phyloP scores from a whole-genome alignment of 2,797 vertebrate genomes.

The Falco peregrinus region DNA sequence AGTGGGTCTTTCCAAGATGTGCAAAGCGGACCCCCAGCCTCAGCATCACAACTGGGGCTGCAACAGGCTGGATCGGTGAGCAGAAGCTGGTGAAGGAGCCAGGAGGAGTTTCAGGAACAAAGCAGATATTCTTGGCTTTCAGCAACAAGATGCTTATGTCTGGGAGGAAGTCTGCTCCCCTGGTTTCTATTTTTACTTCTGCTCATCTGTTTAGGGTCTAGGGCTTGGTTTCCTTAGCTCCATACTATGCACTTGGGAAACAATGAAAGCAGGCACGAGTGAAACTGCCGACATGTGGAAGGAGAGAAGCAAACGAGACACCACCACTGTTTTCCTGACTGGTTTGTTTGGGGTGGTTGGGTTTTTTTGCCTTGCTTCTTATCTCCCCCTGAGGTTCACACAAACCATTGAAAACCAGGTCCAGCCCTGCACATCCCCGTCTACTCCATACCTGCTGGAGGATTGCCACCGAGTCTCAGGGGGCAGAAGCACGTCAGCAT shows the following conservation, averaged over 20 bases:
- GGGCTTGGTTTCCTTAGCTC: slow-evolving; percentile 54
- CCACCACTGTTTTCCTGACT: not conserved
- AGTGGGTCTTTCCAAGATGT: rapidly evolving
- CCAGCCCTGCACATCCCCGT: not conserved
- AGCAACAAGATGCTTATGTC: not conserved
- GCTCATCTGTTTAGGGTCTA: not conserved
- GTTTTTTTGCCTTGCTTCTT: not conserved
- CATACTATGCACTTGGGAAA: not conserved
- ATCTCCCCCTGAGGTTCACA: not conserved
- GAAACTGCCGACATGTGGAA: not conserved
- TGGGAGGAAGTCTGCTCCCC: slow-evolving; percentile 41
- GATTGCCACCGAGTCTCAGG: rapidly evolving
- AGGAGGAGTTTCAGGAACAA: not conserved
- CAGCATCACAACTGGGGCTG: not conserved
- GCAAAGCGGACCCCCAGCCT: not conserved
- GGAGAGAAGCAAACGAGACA: not conserved
- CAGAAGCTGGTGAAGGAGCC: not conserved
- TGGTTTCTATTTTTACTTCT: slow-evolving; percentile 37
- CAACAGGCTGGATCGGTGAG: rapidly evolving
- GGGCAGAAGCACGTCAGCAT: not conserved
- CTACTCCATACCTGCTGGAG: not conserved
- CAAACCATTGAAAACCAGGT: not conserved
- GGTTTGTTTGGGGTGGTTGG: not conserved
- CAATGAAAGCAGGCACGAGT: not conserved
- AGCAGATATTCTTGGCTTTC: not conserved